Percentiles rank a stretch among this genome's conserved stretches.
Conservation (phyloP, 2,113 vertebrate species). For the Hypocryptadius cinnamomeus region DNA sequence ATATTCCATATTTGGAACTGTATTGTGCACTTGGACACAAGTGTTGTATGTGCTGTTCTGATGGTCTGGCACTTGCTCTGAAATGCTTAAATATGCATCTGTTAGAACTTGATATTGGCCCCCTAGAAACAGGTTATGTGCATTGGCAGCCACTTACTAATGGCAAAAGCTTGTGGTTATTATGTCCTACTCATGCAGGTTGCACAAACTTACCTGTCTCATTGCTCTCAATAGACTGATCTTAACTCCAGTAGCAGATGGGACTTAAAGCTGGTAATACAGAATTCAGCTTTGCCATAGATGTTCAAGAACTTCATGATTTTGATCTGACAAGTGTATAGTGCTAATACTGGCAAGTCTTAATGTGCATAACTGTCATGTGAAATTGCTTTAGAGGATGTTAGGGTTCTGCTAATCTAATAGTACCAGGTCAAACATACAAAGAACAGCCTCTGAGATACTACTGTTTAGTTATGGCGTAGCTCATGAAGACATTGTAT, state of each 20-base stretch:
- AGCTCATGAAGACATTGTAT: neutral
- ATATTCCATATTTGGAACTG: neutral
- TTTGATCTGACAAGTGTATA: neutral
- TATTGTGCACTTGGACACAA: neutral
- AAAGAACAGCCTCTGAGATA: neutral
- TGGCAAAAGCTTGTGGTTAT: neutral
- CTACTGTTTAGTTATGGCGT: neutral
- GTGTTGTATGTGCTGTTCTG: neutral
- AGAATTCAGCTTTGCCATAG: neutral
- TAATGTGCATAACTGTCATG: neutral
- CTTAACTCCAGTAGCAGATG: neutral
- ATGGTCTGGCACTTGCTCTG: neutral
- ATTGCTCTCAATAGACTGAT: neutral
- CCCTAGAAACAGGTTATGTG: neutral
- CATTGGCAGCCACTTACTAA: neutral
- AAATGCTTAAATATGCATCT: neutral
- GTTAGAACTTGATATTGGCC: neutral
- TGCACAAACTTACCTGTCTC: neutral
- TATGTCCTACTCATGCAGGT: accelerated
- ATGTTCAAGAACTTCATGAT: accelerated
- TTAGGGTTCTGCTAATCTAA: neutral
- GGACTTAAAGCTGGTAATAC: neutral
- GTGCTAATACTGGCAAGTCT: neutral
- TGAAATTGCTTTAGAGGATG: neutral
- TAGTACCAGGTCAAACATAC: neutral